A percentile compares a stretch with the other conserved stretches of the same genome.
Evolutionary conservation across 1,140 invertebrate species (phyloP).

Genomic region (Medauroidea extradentata): DNA sequence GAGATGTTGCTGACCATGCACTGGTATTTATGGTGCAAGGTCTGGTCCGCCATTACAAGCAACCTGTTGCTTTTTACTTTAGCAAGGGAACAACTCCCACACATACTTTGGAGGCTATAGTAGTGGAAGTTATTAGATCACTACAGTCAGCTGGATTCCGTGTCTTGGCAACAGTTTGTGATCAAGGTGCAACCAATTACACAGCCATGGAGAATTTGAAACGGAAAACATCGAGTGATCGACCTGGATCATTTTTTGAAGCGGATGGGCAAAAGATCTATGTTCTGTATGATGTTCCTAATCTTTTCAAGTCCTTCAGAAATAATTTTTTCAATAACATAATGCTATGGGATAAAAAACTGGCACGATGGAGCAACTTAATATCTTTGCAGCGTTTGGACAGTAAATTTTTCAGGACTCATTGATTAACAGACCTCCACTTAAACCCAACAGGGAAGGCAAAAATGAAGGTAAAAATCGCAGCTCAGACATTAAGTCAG

Average conservation of each 20-base stretch:
- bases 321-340: neutral
- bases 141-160: slow-evolving; percentile 7
- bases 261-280: neutral
- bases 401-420: neutral
- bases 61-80: slow-evolving; percentile 30
- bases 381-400: neutral
- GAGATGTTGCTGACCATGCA: slow-evolving; percentile 34
- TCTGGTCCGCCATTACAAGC: slow-evolving; percentile 29
- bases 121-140: slow-evolving; percentile 8
- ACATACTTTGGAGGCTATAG: slow-evolving; percentile 2
- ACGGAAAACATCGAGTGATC: neutral
- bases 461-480: neutral
- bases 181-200: slow-evolving; percentile 7
- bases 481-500: neutral
- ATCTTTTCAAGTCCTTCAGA: neutral
- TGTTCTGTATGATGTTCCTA: neutral
- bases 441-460: neutral
- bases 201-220: neutral
- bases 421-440: neutral
- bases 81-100: slow-evolving; percentile 10
- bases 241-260: neutral
- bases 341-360: neutral
- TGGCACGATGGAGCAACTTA: neutral
- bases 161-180: slow-evolving; percentile 8
- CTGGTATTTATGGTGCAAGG: slow-evolving; percentile 36